Conservation (phyloP, 2,113 vertebrate species). For the Columba livia region DNA sequence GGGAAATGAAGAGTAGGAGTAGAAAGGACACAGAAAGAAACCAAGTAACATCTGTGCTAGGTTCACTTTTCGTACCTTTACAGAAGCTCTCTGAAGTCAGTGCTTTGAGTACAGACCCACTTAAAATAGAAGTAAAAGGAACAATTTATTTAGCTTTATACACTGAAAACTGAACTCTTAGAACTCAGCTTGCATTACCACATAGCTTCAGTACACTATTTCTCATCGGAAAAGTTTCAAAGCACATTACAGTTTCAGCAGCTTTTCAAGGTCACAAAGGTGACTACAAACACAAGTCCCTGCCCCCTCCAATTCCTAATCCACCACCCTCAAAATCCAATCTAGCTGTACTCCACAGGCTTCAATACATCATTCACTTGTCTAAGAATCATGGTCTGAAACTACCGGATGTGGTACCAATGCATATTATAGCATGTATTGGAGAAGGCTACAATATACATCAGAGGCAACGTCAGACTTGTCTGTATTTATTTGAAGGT, state of each 20-base stretch:
- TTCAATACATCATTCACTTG: neutral
- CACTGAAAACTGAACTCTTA: neutral
- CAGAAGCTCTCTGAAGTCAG: neutral
- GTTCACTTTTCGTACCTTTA: neutral
- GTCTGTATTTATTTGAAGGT: neutral
- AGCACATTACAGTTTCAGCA: neutral
- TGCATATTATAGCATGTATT: neutral
- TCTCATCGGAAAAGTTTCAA: neutral
- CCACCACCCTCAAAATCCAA: neutral
- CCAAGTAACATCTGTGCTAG: neutral
- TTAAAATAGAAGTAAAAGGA: neutral
- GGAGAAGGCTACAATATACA: neutral
- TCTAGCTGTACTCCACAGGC: neutral
- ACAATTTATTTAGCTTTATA: neutral
- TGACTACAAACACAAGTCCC: neutral
- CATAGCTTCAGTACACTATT: neutral
- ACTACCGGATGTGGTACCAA: fast-evolving
- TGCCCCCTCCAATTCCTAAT: neutral
- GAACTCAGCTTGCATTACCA: neutral
- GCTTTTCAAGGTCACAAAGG: conserved; percentile 36
- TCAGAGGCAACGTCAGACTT: neutral
- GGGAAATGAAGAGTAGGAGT: neutral
- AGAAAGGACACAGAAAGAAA: neutral
- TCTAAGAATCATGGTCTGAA: neutral
- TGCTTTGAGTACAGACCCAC: neutral